Percentiles rank a stretch among this genome's conserved stretches.
phyloP scores from a whole-genome alignment of 1,140 invertebrate species.

The Trichomalopsis sarcophagae region DNA sequence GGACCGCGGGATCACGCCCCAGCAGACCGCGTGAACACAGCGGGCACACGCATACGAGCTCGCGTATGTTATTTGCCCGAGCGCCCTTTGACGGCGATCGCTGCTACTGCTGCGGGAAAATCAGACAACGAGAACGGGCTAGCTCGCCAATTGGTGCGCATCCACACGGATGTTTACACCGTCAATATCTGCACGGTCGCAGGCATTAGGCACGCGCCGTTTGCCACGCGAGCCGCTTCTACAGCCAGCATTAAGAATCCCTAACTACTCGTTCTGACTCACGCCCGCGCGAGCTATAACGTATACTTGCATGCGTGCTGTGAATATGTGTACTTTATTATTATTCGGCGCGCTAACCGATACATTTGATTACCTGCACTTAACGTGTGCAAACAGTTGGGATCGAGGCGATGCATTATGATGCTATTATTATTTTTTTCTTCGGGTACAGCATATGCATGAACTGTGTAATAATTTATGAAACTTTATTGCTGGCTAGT shows the following conservation, averaged over 20 bases:
- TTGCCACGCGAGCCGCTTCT: constrained; percentile 45
- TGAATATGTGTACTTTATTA: not conserved
- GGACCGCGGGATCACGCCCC: not conserved
- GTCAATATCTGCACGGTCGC: constrained; percentile 54
- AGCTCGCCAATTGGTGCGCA: constrained; percentile 41
- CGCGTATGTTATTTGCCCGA: constrained; percentile 23
- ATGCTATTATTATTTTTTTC: too few relatives aligned
- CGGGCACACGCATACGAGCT: not conserved
- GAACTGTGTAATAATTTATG: too few relatives aligned
- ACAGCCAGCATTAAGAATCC: constrained; percentile 50
- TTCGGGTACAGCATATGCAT: too few relatives aligned
- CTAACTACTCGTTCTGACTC: constrained; percentile 36
- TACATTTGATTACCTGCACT: too few relatives aligned
- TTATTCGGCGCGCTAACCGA: too few relatives aligned
- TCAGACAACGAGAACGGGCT: constrained; percentile 22
- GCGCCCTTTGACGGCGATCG: constrained; percentile 38
- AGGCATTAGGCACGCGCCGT: constrained; percentile 57
- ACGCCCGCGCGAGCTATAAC: not conserved
- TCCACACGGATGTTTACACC: constrained; percentile 46
- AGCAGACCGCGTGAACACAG: not conserved
- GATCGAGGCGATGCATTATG: too few relatives aligned
- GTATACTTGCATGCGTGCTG: not conserved
- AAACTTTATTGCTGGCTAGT: not conserved
- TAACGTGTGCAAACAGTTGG: too few relatives aligned
- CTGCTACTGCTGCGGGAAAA: constrained; percentile 26